A percentile compares a stretch with the other conserved stretches of the same genome.
Conservation (phyloP, 1,140 invertebrate species). For the Varroa destructor region DNA sequence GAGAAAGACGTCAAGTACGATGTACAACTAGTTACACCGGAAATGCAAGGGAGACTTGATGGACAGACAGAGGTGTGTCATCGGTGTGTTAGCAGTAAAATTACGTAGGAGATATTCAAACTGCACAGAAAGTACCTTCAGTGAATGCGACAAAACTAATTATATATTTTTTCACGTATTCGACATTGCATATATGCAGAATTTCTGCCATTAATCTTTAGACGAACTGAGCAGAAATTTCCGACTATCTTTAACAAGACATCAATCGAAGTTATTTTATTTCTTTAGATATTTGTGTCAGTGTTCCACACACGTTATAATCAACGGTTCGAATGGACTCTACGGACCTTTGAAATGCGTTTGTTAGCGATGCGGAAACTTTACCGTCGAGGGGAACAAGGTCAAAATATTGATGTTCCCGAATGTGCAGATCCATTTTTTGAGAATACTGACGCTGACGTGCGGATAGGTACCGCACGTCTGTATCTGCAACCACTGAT, state of each 20-base stretch:
- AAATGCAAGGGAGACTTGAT: slow-evolving; percentile 44
- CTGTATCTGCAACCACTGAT: slow-evolving; percentile 48
- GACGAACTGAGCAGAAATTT: neutral
- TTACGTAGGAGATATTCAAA: neutral
- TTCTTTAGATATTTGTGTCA: slow-evolving; percentile 47
- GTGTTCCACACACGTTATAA: slow-evolving; percentile 47
- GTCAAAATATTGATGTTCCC: slow-evolving; percentile 46
- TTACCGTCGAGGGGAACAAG: slow-evolving; percentile 49
- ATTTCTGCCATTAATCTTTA: neutral
- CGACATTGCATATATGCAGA: neutral
- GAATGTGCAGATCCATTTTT: slow-evolving; percentile 51
- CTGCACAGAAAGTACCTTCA: too few species aligned
- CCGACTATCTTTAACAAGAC: too few species aligned
- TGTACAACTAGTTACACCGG: slow-evolving; percentile 47
- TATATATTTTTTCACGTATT: neutral
- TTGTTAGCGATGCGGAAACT: slow-evolving; percentile 53
- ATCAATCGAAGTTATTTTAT: neutral
- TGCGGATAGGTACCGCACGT: slow-evolving; percentile 49
- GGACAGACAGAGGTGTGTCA: slow-evolving; percentile 43
- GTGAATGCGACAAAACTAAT: neutral
- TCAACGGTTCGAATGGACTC: slow-evolving; percentile 49
- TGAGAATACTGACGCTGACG: slow-evolving; percentile 46
- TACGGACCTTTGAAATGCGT: slow-evolving; percentile 48
- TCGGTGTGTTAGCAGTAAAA: neutral
- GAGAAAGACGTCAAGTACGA: slow-evolving; percentile 49